A percentile compares a stretch with the other conserved stretches of the same genome.
Conservation (phyloP, 2,888 invertebrate species). For the Cancer borealis region DNA sequence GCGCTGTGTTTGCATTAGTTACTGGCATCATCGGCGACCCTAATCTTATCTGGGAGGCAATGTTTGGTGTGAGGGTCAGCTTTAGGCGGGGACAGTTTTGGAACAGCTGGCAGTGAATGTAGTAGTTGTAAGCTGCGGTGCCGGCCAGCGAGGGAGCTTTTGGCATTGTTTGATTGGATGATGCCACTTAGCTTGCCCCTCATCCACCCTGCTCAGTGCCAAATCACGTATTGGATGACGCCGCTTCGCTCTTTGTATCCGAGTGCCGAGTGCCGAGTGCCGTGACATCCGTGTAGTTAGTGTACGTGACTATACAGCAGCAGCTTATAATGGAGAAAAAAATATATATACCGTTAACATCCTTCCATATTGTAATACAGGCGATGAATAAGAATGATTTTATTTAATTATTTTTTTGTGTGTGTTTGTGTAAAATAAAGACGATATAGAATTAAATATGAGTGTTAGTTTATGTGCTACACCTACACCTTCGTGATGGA, state of each 20-base stretch:
- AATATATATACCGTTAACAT: background rate
- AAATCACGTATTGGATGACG: background rate
- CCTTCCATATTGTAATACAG: too few species aligned
- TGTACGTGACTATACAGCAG: background rate
- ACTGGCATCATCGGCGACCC: background rate
- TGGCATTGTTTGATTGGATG: background rate
- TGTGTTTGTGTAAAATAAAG: too few species aligned
- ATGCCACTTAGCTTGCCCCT: background rate
- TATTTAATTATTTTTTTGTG: too few species aligned
- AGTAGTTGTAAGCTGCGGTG: background rate
- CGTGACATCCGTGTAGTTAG: background rate
- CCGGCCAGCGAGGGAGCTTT: background rate
- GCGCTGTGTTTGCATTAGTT: background rate
- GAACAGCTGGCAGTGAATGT: conserved; percentile 1
- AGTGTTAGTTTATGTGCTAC: too few species aligned
- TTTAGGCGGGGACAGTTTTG: conserved; percentile 22
- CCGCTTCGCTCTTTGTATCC: background rate
- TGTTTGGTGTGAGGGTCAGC: background rate
- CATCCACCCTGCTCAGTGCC: background rate
- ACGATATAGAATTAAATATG: too few species aligned
- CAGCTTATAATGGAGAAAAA: background rate
- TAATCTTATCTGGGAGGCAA: background rate
- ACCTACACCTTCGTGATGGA: background rate
- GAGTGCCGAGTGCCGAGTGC: background rate
- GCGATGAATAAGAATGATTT: too few species aligned